Evolutionary conservation across 2,797 vertebrate genomes (phyloP), one percentile per base, ranked within the genome.

Genomic region (Lepus townsendii): DNA sequence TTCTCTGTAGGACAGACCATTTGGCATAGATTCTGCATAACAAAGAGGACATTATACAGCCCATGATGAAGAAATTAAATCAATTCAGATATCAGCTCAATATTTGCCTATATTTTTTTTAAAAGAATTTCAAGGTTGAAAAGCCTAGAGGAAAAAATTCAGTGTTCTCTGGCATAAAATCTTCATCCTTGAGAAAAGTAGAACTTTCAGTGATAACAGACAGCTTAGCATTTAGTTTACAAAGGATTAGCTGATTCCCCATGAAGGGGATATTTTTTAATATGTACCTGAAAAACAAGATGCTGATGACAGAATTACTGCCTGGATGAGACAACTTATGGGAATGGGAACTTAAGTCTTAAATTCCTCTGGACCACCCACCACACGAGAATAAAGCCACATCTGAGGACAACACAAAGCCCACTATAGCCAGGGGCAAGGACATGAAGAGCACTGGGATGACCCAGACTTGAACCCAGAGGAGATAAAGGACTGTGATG

Each of bases 381-480:
- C 69, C 63, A 94, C 16, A 32, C 26, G n/a, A 73, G 66, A 80
- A 94, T 79, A 96, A 91, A 83, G 72, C 60, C 54, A 66, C n/a
- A 83, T 93, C 83, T 92, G 27, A 95, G 26, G 60, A 72, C 11
- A 19, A 4, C 13, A 80, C 60, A 73, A 82, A 94, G n/a, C 20
- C 27, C n/a, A 35, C 11, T 27, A 68, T 57, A 52, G n/a, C n/a
- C 8, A 47, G 78, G 47, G 60, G 17, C 42, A 30, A 79, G 93
- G 54, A 90, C 91, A 69, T 86, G 54, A 94, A 54, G 71, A 92
- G 78, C 57, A 57, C 27, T 57, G 72, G 47, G 38, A 78, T 92
- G 88, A 96, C 90, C 94, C 83, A 87, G 91, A 96, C 82, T 83
- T 97, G 96, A 96, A 94, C 90, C 92, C 83, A 14, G 10, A 88